Percentiles rank a stretch among this genome's conserved stretches.
phyloP scores from a whole-genome alignment of 2,113 vertebrate species.

The Dissostichus mawsoni region DNA sequence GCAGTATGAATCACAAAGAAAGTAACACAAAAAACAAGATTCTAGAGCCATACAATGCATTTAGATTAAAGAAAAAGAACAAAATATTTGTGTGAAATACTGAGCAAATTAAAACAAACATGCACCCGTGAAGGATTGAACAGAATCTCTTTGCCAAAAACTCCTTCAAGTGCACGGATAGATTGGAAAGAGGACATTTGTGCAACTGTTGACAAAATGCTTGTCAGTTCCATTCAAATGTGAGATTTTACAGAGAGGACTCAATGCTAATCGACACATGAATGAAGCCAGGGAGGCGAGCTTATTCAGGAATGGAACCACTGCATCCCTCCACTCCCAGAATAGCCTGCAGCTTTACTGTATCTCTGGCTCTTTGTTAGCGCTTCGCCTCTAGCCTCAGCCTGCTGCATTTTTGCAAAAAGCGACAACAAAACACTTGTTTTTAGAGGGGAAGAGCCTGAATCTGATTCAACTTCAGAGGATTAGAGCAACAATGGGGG shows the following conservation, averaged over 20 bases:
- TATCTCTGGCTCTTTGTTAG: conserved; percentile 70
- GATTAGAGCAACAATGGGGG: conserved; percentile 74
- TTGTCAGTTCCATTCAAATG: conserved; percentile 63
- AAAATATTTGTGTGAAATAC: conserved; percentile 6
- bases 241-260: conserved; percentile 47
- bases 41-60: not conserved
- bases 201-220: conserved; percentile 59
- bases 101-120: conserved; percentile 25
- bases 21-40: not conserved
- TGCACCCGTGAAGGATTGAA: not conserved
- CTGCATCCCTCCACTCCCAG: conserved; percentile 65
- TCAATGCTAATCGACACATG: conserved; percentile 77
- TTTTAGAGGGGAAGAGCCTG: conserved; percentile 62
- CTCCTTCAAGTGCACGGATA: not conserved
- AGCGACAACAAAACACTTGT: conserved; percentile 75
- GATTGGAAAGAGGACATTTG: conserved; percentile 53
- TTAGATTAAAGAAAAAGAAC: not conserved
- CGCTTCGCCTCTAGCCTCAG: conserved; percentile 54
- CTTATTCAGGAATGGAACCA: conserved; percentile 62
- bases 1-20: not conserved
- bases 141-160: conserved; percentile 16
- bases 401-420: conserved; percentile 56
- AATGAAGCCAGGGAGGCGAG: conserved; percentile 64
- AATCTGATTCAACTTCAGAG: conserved; percentile 78
- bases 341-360: conserved; percentile 77